A percentile compares a stretch with the other conserved stretches of the same genome.
Evolutionary conservation across 1,140 invertebrate genomes (phyloP).

Genomic region (Saccostrea cuccullata): DNA sequence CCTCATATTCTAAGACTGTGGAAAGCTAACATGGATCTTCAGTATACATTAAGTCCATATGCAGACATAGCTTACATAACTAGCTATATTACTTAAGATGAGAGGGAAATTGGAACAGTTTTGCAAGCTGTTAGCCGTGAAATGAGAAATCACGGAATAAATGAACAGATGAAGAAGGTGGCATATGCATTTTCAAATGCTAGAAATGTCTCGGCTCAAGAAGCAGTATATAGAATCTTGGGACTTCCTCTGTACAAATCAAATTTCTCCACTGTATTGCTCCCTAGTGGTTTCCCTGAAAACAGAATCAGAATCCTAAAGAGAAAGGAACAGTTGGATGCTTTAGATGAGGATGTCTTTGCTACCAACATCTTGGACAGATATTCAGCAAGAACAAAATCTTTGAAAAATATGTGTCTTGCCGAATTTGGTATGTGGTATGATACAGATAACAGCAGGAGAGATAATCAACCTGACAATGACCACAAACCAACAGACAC

Average conservation of each 20-base stretch:
- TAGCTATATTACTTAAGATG: too few species aligned
- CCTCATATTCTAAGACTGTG: too few species aligned
- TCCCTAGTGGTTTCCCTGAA: slow-evolving; percentile 50
- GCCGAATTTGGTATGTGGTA: slow-evolving; percentile 44
- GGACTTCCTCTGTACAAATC: slow-evolving; percentile 43
- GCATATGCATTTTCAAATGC: neutral
- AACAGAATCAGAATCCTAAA: slow-evolving; percentile 52
- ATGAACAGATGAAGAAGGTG: neutral
- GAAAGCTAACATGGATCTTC: too few species aligned
- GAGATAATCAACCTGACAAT: slow-evolving; percentile 18
- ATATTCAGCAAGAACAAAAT: slow-evolving; percentile 46
- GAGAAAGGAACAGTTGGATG: neutral
- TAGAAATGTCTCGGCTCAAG: slow-evolving; percentile 49
- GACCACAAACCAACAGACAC: slow-evolving; percentile 22
- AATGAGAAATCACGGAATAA: slow-evolving; percentile 41
- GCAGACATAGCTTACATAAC: too few species aligned
- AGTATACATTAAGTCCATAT: too few species aligned
- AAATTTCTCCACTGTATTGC: slow-evolving; percentile 45
- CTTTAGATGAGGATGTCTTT: slow-evolving; percentile 49
- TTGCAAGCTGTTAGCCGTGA: slow-evolving; percentile 52
- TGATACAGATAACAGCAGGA: too few species aligned
- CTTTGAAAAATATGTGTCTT: slow-evolving; percentile 45
- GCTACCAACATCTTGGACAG: slow-evolving; percentile 42
- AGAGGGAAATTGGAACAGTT: slow-evolving; percentile 49
- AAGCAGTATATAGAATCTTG: slow-evolving; percentile 47